Conservation (phyloP, 1,140 invertebrate species). For the Conus ventricosus region DNA sequence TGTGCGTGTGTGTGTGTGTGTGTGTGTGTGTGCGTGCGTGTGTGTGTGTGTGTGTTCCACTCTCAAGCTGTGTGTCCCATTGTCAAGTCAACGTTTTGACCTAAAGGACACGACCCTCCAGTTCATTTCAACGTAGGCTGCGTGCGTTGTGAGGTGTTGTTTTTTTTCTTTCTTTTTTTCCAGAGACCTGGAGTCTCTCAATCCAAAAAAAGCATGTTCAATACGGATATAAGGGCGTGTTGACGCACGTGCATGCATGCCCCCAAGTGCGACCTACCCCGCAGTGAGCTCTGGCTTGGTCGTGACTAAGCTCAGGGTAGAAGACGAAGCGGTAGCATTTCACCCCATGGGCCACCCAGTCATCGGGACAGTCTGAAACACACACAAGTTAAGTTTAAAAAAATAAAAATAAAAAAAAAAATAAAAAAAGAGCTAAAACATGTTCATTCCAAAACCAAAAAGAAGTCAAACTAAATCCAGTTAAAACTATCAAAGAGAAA, state of each 20-base stretch:
- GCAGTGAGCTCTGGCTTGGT: slow-evolving; percentile 26
- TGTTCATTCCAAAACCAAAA: too few species aligned
- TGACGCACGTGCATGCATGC: neutral
- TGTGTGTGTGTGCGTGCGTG: too few species aligned
- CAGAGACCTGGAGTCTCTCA: neutral
- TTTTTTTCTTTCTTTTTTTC: neutral
- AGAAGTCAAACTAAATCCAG: too few species aligned
- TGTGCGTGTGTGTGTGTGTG: too few species aligned
- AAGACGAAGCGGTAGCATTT: slow-evolving; percentile 41
- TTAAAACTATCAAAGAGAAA: too few species aligned
- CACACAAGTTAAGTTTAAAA: too few species aligned
- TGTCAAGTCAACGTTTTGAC: too few species aligned
- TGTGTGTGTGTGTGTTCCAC: too few species aligned
- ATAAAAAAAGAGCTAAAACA: too few species aligned
- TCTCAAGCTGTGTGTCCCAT: too few species aligned
- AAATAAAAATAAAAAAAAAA: neutral
- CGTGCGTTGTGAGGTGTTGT: neutral
- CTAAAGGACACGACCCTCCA: too few species aligned
- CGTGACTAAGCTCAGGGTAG: slow-evolving; percentile 22
- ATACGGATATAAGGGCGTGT: neutral
- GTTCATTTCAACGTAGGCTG: too few species aligned
- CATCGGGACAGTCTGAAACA: slow-evolving; percentile 43
- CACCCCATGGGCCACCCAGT: slow-evolving; percentile 30
- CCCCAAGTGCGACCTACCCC: slow-evolving; percentile 22
- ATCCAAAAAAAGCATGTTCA: neutral